Evolutionary conservation across 2,888 invertebrate species (phyloP).

Genomic region (Leptopilina myrica): DNA sequence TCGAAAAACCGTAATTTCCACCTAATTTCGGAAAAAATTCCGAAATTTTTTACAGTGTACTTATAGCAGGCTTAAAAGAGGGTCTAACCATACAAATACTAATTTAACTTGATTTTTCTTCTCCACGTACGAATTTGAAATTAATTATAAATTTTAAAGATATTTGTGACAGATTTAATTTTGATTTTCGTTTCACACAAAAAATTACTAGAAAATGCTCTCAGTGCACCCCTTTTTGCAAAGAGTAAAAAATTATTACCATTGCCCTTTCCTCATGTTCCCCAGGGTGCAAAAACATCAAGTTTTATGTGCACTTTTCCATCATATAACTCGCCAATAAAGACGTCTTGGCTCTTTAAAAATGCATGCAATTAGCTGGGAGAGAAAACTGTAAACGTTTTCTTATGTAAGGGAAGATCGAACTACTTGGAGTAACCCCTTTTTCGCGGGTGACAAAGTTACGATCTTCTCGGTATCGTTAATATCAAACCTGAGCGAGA

Average conservation of each 20-base stretch:
- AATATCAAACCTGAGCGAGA: slow-evolving; percentile 62
- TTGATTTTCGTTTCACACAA: neutral
- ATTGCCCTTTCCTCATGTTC: slow-evolving; percentile 18
- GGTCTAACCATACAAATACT: too few species aligned
- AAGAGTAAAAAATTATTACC: neutral
- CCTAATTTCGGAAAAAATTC: too few species aligned
- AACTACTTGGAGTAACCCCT: slow-evolving; percentile 34
- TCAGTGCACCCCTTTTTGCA: slow-evolving; percentile 11
- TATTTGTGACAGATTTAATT: neutral
- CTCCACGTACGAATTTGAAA: too few species aligned
- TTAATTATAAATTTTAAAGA: too few species aligned
- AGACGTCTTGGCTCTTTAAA: slow-evolving; percentile 71
- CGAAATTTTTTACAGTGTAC: too few species aligned
- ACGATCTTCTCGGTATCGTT: slow-evolving; percentile 73
- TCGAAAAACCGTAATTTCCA: too few species aligned
- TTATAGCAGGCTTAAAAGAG: too few species aligned
- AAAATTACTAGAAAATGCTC: slow-evolving; percentile 1
- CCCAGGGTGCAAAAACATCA: slow-evolving; percentile 40
- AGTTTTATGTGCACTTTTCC: slow-evolving; percentile 36
- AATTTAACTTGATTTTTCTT: too few species aligned
- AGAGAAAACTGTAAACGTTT: slow-evolving; percentile 44
- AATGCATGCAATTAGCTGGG: slow-evolving; percentile 74
- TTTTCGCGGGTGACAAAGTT: slow-evolving; percentile 72
- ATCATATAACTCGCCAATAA: slow-evolving; percentile 62
- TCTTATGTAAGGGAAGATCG: slow-evolving; percentile 36